phyloP scores from a whole-genome alignment of 2,797 vertebrate genomes.

The Platyrinchus mystaceus region DNA sequence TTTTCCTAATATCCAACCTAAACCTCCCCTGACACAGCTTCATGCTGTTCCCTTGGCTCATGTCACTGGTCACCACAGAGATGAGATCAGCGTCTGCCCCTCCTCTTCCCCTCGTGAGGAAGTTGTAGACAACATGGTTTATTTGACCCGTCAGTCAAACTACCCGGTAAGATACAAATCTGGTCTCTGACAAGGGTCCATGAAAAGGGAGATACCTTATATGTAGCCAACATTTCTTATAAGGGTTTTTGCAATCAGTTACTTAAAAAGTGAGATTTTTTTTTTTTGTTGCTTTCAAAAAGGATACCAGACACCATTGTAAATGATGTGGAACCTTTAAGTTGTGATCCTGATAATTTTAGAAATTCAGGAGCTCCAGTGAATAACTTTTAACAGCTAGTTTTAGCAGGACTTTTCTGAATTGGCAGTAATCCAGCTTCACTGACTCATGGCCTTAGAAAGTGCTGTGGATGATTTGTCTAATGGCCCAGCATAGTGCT shows the following conservation, averaged over 20 bases:
- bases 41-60: accelerated
- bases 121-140: neutral
- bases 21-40: neutral
- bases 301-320: neutral
- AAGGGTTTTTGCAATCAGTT: neutral
- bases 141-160: too few species aligned
- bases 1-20: neutral
- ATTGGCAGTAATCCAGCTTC: neutral
- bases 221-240: neutral
- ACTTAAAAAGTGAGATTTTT: neutral
- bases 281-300: neutral
- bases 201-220: neutral
- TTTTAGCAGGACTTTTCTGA: neutral
- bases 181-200: too few species aligned
- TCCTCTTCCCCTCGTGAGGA: accelerated
- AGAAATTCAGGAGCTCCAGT: neutral
- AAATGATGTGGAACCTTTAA: neutral
- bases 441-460: neutral
- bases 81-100: neutral
- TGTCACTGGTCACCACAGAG: neutral
- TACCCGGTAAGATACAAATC: too few species aligned
- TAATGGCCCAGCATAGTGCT: conserved; percentile 13
- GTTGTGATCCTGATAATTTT: neutral
- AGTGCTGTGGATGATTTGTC: conserved; percentile 22
- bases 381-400: neutral